Evolutionary conservation across 2,888 invertebrate species (phyloP).

Genomic region (Tholera decimalis): DNA sequence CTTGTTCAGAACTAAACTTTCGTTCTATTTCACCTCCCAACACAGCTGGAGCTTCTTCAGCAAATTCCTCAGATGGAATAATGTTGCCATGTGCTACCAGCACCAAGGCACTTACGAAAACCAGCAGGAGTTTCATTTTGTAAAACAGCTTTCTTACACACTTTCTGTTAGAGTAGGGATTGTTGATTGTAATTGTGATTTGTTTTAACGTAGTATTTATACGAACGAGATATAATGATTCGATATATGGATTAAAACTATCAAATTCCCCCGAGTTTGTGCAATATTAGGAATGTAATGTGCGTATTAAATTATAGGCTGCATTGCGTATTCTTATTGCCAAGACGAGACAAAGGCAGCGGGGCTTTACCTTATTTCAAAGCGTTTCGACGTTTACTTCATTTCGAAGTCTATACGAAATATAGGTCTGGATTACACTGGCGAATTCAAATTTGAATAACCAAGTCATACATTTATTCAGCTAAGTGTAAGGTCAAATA

Average conservation of each 20-base stretch:
- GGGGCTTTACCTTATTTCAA: too few relatives aligned
- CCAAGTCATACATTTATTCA: too few relatives aligned
- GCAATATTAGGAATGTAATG: too few relatives aligned
- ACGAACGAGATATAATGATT: background rate
- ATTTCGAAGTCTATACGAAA: too few relatives aligned
- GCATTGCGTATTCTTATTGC: too few relatives aligned
- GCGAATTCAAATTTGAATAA: too few relatives aligned
- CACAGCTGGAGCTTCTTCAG: background rate
- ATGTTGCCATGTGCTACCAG: background rate
- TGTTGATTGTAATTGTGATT: background rate
- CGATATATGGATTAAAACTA: background rate
- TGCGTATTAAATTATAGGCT: background rate
- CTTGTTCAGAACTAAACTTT: too few relatives aligned
- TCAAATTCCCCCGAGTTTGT: background rate
- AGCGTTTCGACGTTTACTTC: too few relatives aligned
- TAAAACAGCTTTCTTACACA: background rate
- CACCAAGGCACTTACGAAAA: constrained; percentile 1
- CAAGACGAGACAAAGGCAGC: too few relatives aligned
- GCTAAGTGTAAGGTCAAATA: too few relatives aligned
- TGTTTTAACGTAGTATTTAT: background rate
- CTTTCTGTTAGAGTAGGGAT: background rate
- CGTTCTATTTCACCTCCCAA: too few relatives aligned
- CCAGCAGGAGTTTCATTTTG: constrained; percentile 8
- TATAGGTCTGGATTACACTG: too few relatives aligned
- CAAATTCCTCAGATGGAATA: background rate